Evolutionary conservation across 1,140 invertebrate genomes (phyloP).

Genomic region (Neuroterus valhalla): DNA sequence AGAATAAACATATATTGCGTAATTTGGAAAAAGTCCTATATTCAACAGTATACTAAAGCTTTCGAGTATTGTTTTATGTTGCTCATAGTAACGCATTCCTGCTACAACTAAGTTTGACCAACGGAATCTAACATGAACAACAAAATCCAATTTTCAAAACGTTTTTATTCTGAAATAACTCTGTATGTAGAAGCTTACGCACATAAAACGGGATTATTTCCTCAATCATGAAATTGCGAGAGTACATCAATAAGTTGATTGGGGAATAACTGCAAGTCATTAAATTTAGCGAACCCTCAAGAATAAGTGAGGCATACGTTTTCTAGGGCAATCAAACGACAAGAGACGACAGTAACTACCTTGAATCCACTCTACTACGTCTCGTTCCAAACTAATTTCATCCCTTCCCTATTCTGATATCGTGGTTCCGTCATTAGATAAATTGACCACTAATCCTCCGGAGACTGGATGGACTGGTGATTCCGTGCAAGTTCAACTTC

Average conservation of each 20-base stretch:
- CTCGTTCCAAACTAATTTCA: conserved; percentile 16
- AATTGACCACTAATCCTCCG: conserved; percentile 26
- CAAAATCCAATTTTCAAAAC: no score
- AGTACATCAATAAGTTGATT: background rate
- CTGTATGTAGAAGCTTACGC: no score
- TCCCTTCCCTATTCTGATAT: conserved; percentile 10
- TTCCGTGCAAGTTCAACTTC: conserved; percentile 29
- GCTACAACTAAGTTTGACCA: no score
- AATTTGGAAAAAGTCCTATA: no score
- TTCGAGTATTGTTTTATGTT: no score
- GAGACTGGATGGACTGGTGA: conserved; percentile 21
- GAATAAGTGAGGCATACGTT: background rate
- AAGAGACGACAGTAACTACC: background rate
- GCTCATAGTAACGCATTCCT: no score
- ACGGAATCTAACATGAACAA: no score
- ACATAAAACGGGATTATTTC: no score
- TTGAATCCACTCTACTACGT: background rate
- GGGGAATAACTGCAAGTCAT: background rate
- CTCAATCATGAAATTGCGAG: background rate
- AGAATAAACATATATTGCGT: no score
- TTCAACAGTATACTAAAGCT: no score
- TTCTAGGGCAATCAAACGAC: background rate
- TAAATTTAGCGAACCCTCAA: conserved; percentile 23
- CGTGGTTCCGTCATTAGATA: conserved; percentile 24
- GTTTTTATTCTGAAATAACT: no score